phyloP scores from a whole-genome alignment of 2,888 invertebrate species.

The Agrochola litura region DNA sequence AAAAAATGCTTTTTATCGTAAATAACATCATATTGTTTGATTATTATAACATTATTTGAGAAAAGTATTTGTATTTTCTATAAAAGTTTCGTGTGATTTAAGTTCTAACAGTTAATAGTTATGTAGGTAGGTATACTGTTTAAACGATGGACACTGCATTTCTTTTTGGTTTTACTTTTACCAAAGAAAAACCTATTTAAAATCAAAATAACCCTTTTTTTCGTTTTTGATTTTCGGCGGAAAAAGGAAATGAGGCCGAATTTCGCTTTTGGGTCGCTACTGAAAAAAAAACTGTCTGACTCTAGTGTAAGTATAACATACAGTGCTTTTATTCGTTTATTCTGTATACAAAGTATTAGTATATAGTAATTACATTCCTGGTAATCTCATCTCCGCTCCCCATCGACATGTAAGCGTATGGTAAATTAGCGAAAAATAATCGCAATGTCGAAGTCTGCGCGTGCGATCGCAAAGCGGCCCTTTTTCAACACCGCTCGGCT shows the following conservation, averaged over 20 bases:
- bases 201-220: no score
- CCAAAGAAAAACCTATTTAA: no score
- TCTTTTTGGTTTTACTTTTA: no score
- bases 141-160: background rate
- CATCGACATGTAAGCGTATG: conserved; percentile 76
- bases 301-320: background rate
- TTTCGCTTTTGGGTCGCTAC: background rate
- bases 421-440: conserved; percentile 88
- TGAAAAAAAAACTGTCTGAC: background rate
- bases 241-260: background rate
- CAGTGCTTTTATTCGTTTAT: background rate
- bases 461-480: conserved; percentile 61
- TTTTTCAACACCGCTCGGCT: conserved; percentile 63
- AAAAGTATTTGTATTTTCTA: no score
- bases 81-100: no score
- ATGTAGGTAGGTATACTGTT: background rate
- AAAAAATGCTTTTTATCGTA: no score
- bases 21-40: background rate
- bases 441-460: conserved; percentile 64
- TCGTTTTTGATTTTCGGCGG: background rate
- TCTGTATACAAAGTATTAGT: no score
- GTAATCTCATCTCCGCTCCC: conserved; percentile 69
- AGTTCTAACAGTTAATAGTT: background rate
- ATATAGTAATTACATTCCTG: no score
- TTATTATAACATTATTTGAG: no score